Evolutionary conservation across 92 coral and sea anemone species (phyloP).

Genomic region (Palythoa grandiflora): DNA sequence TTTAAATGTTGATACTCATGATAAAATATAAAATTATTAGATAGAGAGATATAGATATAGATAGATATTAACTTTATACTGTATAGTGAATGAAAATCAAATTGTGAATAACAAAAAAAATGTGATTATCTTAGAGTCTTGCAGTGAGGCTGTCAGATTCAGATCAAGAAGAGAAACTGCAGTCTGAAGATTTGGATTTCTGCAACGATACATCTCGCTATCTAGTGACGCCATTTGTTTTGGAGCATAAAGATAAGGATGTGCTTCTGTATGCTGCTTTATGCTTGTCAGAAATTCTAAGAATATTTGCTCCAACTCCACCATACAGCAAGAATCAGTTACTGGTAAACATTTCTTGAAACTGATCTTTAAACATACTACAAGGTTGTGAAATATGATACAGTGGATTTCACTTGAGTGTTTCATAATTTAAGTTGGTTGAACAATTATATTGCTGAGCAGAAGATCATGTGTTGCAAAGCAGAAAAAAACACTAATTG

Average conservation of each 20-base stretch:
- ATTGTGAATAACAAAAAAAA: too few species aligned
- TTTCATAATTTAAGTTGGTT: background rate
- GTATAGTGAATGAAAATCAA: too few species aligned
- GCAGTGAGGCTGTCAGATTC: slow-evolving; percentile 77
- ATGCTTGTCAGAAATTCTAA: slow-evolving; percentile 85
- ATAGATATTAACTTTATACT: too few species aligned
- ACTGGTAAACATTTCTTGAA: slow-evolving; percentile 50
- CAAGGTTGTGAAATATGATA: background rate
- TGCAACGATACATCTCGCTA: slow-evolving; percentile 67
- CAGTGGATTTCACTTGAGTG: too few species aligned
- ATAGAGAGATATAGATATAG: too few species aligned
- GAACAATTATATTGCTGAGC: too few species aligned
- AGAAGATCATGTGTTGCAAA: too few species aligned
- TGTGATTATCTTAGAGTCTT: slow-evolving; percentile 63
- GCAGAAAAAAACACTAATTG: too few species aligned
- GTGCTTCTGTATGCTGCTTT: slow-evolving; percentile 84
- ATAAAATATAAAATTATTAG: too few species aligned
- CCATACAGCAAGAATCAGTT: slow-evolving; percentile 78
- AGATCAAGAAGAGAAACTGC: slow-evolving; percentile 73
- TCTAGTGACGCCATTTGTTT: slow-evolving; percentile 74
- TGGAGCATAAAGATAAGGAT: slow-evolving; percentile 92
- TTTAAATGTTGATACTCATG: too few species aligned
- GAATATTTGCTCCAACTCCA: slow-evolving; percentile 91
- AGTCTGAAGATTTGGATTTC: slow-evolving; percentile 21
- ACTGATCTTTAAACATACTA: background rate